Conservation (phyloP, 2,113 vertebrate genomes). For the Scomber colias region DNA sequence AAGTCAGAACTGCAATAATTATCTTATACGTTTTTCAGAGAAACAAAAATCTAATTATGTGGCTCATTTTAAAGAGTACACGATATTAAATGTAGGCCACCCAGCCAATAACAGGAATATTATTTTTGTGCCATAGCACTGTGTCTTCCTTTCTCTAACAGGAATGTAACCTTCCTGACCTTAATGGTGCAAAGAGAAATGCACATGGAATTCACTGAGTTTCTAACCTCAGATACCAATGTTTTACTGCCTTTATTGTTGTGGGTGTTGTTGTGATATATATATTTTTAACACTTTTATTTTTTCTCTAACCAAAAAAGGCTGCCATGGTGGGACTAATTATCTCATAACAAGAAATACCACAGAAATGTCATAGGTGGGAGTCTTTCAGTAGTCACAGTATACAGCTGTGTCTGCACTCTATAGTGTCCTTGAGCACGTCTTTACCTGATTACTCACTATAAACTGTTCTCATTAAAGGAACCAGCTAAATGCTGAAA, state of each 20-base stretch:
- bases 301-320: not conserved
- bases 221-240: not conserved
- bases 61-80: no score
- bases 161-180: not conserved
- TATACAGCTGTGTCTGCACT: slow-evolving; percentile 13
- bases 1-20: not conserved
- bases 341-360: not conserved
- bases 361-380: slow-evolving; percentile 2
- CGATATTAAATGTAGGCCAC: no score
- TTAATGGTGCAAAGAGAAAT: not conserved
- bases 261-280: not conserved
- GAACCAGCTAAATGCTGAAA: slow-evolving; percentile 33
- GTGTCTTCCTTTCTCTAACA: not conserved
- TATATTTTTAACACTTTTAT: not conserved
- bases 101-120: not conserved
- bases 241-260: not conserved
- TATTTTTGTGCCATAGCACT: not conserved
- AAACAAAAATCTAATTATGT: no score
- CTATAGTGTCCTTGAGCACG: slow-evolving; percentile 19
- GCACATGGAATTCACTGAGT: not conserved
- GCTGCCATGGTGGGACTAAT: not conserved
- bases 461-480: not conserved
- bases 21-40: no score
- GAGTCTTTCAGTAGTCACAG: slow-evolving; percentile 4
- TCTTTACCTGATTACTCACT: slow-evolving; percentile 14